A percentile compares a stretch with the other conserved stretches of the same genome.
Evolutionary conservation across 2,797 vertebrate species (phyloP).

Genomic region (Discoglossus pictus): DNA sequence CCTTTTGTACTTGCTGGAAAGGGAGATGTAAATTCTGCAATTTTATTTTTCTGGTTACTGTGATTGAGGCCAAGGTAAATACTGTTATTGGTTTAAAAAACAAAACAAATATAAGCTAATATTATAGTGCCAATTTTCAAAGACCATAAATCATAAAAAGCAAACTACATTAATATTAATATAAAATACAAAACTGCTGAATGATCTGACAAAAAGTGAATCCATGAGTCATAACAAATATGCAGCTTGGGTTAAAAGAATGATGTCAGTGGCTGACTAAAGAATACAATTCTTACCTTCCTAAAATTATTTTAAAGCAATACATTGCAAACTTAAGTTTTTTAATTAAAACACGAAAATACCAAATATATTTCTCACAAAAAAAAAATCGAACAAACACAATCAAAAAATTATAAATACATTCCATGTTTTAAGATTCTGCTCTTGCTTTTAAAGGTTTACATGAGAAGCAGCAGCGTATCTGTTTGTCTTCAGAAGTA

Average conservation of each 20-base stretch:
- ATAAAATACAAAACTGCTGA: slow-evolving; percentile 53
- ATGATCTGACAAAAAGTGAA: slow-evolving; percentile 51
- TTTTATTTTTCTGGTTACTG: no score
- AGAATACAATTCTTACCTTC: slow-evolving; percentile 46
- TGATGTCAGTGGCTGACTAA: slow-evolving; percentile 51
- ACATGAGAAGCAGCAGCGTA: slow-evolving; percentile 34
- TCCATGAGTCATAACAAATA: slow-evolving; percentile 49
- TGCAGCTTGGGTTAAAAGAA: slow-evolving; percentile 50
- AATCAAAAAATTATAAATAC: slow-evolving; percentile 58
- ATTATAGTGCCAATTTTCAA: no score
- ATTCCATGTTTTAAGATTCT: slow-evolving; percentile 56
- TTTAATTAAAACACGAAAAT: slow-evolving; percentile 46
- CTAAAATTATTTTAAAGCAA: slow-evolving; percentile 47
- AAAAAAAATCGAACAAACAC: slow-evolving; percentile 56
- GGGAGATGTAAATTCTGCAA: no score
- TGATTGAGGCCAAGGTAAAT: no score
- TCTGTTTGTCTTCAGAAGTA: slow-evolving; percentile 67
- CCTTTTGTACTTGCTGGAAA: no score
- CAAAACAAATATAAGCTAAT: no score
- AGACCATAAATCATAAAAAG: no score
- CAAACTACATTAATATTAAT: slow-evolving; percentile 23
- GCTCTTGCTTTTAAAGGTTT: slow-evolving; percentile 37
- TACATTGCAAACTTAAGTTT: slow-evolving; percentile 54
- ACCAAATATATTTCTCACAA: slow-evolving; percentile 53
- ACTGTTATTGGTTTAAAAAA: no score